phyloP scores from a whole-genome alignment of 2,888 invertebrate species.

The Conus canariensis region DNA sequence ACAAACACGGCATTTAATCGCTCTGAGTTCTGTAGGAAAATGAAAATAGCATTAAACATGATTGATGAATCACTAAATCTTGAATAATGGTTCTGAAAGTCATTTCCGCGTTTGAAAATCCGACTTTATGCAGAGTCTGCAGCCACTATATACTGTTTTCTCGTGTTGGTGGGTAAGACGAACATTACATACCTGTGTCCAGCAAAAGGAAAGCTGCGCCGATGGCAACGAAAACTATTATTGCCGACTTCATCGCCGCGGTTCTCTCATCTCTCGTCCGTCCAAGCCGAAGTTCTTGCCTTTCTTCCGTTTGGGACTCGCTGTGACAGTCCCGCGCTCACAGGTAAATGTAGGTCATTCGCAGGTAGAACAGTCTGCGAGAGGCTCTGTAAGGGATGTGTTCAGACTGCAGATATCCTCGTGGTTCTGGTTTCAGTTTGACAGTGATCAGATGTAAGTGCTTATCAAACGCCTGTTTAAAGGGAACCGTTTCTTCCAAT shows the following conservation, averaged over 20 bases:
- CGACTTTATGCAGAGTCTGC: too few relatives aligned
- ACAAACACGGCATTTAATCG: too few relatives aligned
- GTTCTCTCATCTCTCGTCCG: constrained; percentile 47
- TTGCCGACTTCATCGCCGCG: constrained; percentile 56
- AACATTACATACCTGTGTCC: constrained; percentile 63
- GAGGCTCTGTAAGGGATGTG: constrained; percentile 30
- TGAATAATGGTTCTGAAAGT: not conserved
- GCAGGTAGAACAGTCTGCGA: not conserved
- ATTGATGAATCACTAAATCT: too few relatives aligned
- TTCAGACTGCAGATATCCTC: not conserved
- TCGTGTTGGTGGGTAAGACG: constrained; percentile 80
- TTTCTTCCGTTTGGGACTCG: constrained; percentile 27
- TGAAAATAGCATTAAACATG: too few relatives aligned
- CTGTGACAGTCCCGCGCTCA: constrained; percentile 41
- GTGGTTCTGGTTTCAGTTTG: too few relatives aligned
- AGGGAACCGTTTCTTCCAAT: too few relatives aligned
- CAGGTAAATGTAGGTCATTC: constrained; percentile 37
- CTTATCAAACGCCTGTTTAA: too few relatives aligned
- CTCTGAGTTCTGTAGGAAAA: too few relatives aligned
- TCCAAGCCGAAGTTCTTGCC: not conserved
- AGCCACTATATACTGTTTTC: not conserved
- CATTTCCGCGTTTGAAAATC: constrained; percentile 23
- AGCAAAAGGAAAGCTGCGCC: constrained; percentile 54
- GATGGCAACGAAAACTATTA: constrained; percentile 54
- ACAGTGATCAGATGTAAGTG: too few relatives aligned